Base-by-base conservation (phyloP, 2,113 vertebrate species). In the Benitochromis conjunctus region DNA sequence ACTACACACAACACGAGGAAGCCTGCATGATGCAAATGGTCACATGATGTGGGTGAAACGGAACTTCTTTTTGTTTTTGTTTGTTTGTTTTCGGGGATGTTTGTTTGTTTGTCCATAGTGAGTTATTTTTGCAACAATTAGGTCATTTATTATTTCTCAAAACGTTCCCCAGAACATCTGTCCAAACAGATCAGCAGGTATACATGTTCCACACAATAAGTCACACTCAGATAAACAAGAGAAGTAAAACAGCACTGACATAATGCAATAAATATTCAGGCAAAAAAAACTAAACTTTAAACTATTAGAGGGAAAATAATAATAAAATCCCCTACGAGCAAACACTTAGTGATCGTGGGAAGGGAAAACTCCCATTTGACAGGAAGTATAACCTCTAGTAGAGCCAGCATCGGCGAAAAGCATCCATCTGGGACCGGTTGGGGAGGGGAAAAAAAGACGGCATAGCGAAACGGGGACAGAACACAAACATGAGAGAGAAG, bases 11-110 rank as follows among this genome's bases (percentile, higher is more conserved):
- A 38, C 6, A 79, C 64, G 84, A 38, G 60, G 36, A 43, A 64
- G 81, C 76, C 46, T 21, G 43, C 9, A 24, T 26, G 71, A 80
- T 53, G 64, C 62, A 87, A 55, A 86, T 18, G 71, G 26, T 76
- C 46, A 76, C 46, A 76, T 76, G 71, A 85, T 21, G 12, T 76
- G 64, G 62, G 29, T 26, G 26, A 80, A 57, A 80, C 11, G 21
- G 41, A 34, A 55, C 21, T 11, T 13, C 8, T 26, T 19, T 60
- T 48, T n/a, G n/a, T n/a, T n/a, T n/a, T n/a, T 18, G 16, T 19
- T 53, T 19, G 18, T 54, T 3, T 10, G 7, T 24, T 57, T 51
- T 16, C 46, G 54, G 14, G 3, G 36, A 13, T 6, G 21, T 13
- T 16, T 57, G 74, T 54, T 54, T 41, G 31, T 69, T 69, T 69